Percentiles rank a stretch among this genome's conserved stretches.
phyloP scores from a whole-genome alignment of 2,888 invertebrate genomes.

The Aphodius sticticus region DNA sequence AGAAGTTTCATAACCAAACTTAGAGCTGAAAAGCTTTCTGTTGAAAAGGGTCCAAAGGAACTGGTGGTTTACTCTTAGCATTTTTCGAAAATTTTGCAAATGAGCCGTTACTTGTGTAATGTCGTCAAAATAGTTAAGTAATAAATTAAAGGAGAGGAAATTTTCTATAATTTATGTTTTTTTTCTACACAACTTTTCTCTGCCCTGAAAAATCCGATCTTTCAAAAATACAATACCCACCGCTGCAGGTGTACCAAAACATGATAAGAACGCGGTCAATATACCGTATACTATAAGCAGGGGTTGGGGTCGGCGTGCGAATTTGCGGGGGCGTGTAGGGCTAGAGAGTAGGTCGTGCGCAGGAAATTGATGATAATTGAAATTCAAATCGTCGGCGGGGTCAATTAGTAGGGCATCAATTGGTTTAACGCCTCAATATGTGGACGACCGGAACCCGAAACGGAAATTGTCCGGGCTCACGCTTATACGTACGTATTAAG shows the following conservation, averaged over 20 bases:
- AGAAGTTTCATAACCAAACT: no score
- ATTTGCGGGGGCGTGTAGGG: background rate
- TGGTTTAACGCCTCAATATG: conserved; percentile 27
- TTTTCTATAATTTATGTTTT: no score
- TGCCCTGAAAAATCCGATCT: no score
- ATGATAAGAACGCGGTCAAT: background rate
- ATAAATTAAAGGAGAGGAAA: no score
- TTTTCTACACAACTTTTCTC: no score
- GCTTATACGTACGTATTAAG: background rate
- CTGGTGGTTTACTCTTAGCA: no score
- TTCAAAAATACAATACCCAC: no score
- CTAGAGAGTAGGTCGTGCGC: conserved; percentile 8
- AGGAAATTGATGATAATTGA: conserved; percentile 22
- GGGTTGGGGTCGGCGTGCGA: background rate
- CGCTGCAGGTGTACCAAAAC: background rate
- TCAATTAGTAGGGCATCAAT: conserved; percentile 27
- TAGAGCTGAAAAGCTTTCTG: no score
- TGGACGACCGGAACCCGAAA: conserved; percentile 11
- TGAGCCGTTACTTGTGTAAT: no score
- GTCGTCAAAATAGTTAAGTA: no score
- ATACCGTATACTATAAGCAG: background rate
- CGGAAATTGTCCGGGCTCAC: conserved; percentile 17
- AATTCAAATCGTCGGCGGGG: conserved; percentile 26
- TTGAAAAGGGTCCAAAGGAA: no score
- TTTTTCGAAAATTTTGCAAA: no score